Base-by-base conservation (phyloP, 2,113 vertebrate species). In the Phrynosoma platyrhinos region DNA sequence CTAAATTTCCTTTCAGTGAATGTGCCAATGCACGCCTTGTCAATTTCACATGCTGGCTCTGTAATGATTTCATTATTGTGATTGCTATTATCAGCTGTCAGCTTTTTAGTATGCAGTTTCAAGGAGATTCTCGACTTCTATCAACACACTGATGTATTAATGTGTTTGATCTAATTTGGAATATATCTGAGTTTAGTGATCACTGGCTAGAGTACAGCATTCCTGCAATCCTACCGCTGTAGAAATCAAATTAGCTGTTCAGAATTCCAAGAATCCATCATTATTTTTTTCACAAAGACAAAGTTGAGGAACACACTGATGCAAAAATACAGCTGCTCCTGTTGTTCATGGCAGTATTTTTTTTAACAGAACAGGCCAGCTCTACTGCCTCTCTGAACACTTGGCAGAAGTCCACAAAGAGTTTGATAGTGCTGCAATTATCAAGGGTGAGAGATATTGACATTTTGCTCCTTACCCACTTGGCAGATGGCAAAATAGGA, bases 261-360 rank as follows among this genome's bases (percentile, higher is more conserved):
- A 86, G 53, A 93, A 91, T 94, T 94, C 83, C 40, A 86, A 89
- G 85, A 90, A 92, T 90, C 93, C 88, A 90, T 27, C 81, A 87
- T 55, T 86, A 6, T 90, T 94, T 95, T 95, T 86, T 86, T 90
- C 79, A 42, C 53, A 94, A 91, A 79, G 89, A 82, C 58, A 0
- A 4, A 84, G 87, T 47, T 86, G 93, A 85, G 79, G 84, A 74
- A 83, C 82, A 68, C 55, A 47, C 32, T 91, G 81, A 91, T 92
- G 20, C 88, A 93, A 93, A 85, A 93, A 83, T 87, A 83, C 92
- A 97, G 94, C 89, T 95, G 90, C 91, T 88, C 18, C 88, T 89
- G 82, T 55, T 53, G 2, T 52, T 91, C 76, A 36, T 66, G 20
- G 77, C 0, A 0, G 21, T 69, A 71, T 81, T 91, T 55, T 64